phyloP scores from a whole-genome alignment of 2,888 invertebrate species.

The Antheraea assamensis region DNA sequence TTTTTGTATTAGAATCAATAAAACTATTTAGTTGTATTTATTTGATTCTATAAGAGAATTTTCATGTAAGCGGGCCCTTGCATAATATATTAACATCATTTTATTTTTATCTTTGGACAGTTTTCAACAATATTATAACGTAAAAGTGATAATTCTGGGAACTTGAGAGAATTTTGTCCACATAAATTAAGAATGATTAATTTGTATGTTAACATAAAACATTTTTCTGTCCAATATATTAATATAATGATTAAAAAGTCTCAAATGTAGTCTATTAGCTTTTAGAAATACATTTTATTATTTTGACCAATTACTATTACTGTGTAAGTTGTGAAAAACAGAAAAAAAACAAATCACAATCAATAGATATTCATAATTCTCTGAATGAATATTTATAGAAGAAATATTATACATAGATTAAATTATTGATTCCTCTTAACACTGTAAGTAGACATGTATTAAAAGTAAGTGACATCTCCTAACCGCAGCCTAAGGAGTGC shows the following conservation, averaged over 20 bases:
- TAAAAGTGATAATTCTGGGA: constrained; percentile 24
- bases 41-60: constrained; percentile 7
- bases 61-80: constrained; percentile 11
- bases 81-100: not conserved
- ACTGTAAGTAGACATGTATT: constrained; percentile 28
- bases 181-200: not conserved
- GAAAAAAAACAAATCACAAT: constrained; percentile 20
- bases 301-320: constrained; percentile 31
- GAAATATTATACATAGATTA: constrained; percentile 30
- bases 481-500: not conserved
- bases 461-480: not conserved
- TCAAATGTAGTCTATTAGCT: constrained; percentile 21
- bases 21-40: constrained; percentile 9
- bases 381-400: constrained; percentile 41
- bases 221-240: constrained; percentile 43
- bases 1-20: constrained; percentile 1
- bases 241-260: constrained; percentile 22
- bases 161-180: constrained; percentile 12
- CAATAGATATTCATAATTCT: constrained; percentile 31
- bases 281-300: constrained; percentile 31
- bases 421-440: too few relatives aligned
- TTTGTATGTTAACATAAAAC: not conserved
- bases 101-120: not conserved
- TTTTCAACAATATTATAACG: not conserved
- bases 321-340: constrained; percentile 28